Evolutionary conservation across 2,113 vertebrate genomes (phyloP).

Genomic region (Serilophus lunatus): DNA sequence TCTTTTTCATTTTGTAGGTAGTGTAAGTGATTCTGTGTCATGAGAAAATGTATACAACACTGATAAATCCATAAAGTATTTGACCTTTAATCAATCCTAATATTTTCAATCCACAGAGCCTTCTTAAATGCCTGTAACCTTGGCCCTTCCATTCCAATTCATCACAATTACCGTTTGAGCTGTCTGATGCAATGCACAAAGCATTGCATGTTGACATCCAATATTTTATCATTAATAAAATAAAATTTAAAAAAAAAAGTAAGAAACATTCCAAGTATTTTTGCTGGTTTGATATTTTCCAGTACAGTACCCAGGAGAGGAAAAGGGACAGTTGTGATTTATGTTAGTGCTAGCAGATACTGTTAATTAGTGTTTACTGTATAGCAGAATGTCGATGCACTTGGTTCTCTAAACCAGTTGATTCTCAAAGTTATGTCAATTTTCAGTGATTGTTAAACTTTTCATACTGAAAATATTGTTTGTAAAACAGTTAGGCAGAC

Average conservation of each 20-base stretch:
- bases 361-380: slow-evolving; percentile 64
- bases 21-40: slow-evolving; percentile 56
- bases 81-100: slow-evolving; percentile 81
- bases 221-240: slow-evolving; percentile 80
- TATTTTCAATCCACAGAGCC: slow-evolving; percentile 73
- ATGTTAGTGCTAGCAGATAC: slow-evolving; percentile 34
- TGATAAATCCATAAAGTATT: slow-evolving; percentile 80
- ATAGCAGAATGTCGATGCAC: neutral
- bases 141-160: slow-evolving; percentile 70
- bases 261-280: slow-evolving; percentile 75
- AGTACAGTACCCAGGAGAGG: slow-evolving; percentile 52
- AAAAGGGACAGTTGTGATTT: slow-evolving; percentile 65
- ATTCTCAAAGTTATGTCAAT: neutral
- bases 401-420: neutral
- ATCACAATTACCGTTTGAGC: slow-evolving; percentile 77
- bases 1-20: slow-evolving; percentile 29
- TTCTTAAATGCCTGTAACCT: slow-evolving; percentile 72
- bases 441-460: neutral
- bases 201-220: slow-evolving; percentile 67
- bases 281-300: slow-evolving; percentile 73
- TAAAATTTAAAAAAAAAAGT: neutral
- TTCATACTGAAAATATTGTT: neutral
- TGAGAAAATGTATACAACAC: slow-evolving; percentile 66
- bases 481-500: neutral
- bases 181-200: slow-evolving; percentile 73